phyloP scores from a whole-genome alignment of 2,113 vertebrate genomes.

The Leucopsar rothschildi region DNA sequence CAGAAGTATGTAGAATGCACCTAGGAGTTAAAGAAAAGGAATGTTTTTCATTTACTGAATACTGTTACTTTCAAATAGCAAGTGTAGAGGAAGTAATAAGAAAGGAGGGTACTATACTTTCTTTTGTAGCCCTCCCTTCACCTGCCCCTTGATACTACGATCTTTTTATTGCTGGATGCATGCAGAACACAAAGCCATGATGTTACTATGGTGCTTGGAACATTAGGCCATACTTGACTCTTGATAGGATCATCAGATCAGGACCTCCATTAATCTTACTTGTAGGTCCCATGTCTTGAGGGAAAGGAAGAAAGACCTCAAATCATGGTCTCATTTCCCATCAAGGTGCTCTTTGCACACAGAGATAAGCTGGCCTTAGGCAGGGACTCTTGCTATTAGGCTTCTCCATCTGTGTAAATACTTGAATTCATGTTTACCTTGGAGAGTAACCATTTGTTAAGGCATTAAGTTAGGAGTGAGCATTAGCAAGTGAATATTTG shows the following conservation, averaged over 20 bases:
- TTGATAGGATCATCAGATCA: not conserved
- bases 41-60: not conserved
- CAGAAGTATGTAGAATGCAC: not conserved
- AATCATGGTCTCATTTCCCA: not conserved
- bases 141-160: rapidly evolving
- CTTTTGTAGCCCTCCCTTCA: not conserved
- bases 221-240: not conserved
- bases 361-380: not conserved
- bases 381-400: not conserved
- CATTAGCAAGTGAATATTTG: not conserved
- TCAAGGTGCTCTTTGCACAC: not conserved
- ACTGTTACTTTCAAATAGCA: not conserved
- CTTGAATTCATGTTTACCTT: not conserved
- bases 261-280: not conserved
- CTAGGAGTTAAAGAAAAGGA: not conserved
- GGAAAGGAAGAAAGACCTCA: not conserved
- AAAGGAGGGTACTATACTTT: not conserved
- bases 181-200: not conserved
- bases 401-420: not conserved
- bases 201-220: not conserved
- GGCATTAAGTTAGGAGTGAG: not conserved
- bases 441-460: not conserved
- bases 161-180: not conserved
- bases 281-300: not conserved
- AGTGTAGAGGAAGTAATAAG: not conserved